These are phyloP conservation scores for Prosopocoilus inquinatus DNA, from an alignment of 2,888 invertebrate genomes.

Conservation along the genomic window DNA sequence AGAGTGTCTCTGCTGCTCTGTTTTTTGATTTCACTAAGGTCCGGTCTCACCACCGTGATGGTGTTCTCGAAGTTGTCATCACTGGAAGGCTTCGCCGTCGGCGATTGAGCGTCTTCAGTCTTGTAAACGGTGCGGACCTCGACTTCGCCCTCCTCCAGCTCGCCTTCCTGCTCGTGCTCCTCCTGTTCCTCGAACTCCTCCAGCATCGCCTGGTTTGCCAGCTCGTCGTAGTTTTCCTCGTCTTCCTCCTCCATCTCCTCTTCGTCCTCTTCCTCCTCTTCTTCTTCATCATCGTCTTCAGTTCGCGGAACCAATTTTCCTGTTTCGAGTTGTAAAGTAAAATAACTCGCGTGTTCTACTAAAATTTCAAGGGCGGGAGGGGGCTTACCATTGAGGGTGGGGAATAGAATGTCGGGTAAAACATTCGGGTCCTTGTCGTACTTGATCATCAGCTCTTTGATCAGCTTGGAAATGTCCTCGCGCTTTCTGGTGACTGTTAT, in stretches of 20 bases:
- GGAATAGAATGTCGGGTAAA: constrained; percentile 72
- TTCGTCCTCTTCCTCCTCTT: constrained; percentile 29
- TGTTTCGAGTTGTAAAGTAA: too few relatives aligned
- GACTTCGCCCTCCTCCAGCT: constrained; percentile 30
- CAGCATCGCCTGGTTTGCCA: neutral
- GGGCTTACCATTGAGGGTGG: constrained; percentile 67
- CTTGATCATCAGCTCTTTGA: constrained; percentile 72
- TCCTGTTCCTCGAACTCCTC: neutral
- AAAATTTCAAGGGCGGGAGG: constrained; percentile 17
- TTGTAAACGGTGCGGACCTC: neutral
- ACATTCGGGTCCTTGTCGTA: constrained; percentile 66
- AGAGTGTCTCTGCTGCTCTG: constrained; percentile 44
- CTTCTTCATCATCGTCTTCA: constrained; percentile 28
- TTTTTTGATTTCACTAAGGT: constrained; percentile 40
- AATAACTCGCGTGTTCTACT: neutral
- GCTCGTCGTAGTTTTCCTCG: constrained; percentile 14
- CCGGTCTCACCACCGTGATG: constrained; percentile 35
- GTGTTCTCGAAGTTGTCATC: constrained; percentile 31
- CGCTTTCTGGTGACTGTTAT: constrained; percentile 81
- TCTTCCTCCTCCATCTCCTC: constrained; percentile 36
- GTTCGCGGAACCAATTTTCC: constrained; percentile 55
- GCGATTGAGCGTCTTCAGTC: constrained; percentile 11
- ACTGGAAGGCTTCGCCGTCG: constrained; percentile 33
- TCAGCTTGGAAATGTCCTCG: constrained; percentile 78
- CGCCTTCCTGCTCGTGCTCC: neutral